A percentile compares a stretch with the other conserved stretches of the same genome.
phyloP scores from a whole-genome alignment of 2,888 invertebrate genomes.

The Ernsta delagoae region DNA sequence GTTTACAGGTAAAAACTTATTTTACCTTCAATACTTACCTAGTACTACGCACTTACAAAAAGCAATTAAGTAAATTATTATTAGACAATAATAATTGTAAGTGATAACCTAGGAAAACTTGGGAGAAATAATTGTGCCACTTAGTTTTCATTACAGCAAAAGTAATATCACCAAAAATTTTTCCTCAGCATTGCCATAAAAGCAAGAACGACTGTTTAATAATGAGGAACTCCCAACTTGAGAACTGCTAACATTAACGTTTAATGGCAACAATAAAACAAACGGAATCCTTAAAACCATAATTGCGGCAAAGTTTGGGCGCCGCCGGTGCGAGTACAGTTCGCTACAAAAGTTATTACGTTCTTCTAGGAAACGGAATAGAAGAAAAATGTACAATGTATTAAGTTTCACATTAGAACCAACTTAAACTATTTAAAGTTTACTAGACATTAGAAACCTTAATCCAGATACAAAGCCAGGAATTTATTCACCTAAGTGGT shows the following conservation, averaged over 20 bases:
- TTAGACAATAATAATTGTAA: no score
- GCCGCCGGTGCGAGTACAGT: background rate
- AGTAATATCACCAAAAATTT: background rate
- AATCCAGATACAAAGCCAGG: no score
- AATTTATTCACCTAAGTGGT: no score
- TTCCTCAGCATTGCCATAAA: background rate
- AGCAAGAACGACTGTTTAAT: constrained; percentile 10
- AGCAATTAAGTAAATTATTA: no score
- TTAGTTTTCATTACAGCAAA: background rate
- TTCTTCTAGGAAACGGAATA: constrained; percentile 9
- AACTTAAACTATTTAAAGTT: background rate
- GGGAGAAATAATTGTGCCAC: no score
- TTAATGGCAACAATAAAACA: constrained; percentile 32
- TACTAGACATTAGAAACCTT: no score
- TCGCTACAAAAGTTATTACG: constrained; percentile 15
- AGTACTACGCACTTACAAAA: no score
- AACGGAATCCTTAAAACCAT: constrained; percentile 27
- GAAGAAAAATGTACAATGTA: background rate
- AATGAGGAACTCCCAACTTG: constrained; percentile 19
- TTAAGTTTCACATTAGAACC: background rate
- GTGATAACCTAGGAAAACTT: no score
- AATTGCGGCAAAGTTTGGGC: constrained; percentile 28
- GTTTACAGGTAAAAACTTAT: constrained; percentile 62
- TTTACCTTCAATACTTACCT: no score
- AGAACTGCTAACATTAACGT: constrained; percentile 28